A percentile compares a stretch with the other conserved stretches of the same genome.
Evolutionary conservation across 2,113 vertebrate species (phyloP).

Genomic region (Paracyprichromis sp.): DNA sequence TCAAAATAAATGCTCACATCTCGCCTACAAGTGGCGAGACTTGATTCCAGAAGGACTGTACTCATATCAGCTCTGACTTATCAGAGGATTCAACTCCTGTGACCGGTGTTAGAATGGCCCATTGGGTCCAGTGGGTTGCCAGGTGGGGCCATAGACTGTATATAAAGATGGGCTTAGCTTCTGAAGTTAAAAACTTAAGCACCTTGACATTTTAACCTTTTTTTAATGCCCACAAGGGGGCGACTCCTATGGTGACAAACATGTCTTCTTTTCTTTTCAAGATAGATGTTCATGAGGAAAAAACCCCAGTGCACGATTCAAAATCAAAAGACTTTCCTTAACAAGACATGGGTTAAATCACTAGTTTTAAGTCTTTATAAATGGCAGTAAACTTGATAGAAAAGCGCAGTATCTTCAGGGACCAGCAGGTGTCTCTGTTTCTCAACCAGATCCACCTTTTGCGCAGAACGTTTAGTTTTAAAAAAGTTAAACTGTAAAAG

Average conservation of each 20-base stretch:
- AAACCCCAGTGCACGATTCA: fast-evolving
- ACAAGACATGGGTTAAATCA: background rate
- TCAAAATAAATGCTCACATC: background rate
- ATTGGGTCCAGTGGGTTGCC: background rate
- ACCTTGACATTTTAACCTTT: background rate
- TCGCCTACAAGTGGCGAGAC: fast-evolving
- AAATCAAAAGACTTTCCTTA: background rate
- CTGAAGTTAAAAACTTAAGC: background rate
- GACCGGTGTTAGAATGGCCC: fast-evolving
- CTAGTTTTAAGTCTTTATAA: background rate
- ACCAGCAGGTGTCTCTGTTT: background rate
- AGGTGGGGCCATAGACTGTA: background rate
- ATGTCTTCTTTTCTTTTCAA: background rate
- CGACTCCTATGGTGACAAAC: background rate
- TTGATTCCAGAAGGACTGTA: background rate
- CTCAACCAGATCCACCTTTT: background rate
- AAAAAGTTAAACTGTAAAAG: background rate
- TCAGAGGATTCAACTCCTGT: background rate
- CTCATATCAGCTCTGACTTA: background rate
- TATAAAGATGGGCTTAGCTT: background rate
- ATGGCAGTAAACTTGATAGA: background rate
- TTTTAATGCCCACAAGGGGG: background rate
- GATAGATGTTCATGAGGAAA: background rate
- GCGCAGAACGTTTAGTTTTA: background rate
- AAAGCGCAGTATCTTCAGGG: background rate